A percentile compares a stretch with the other conserved stretches of the same genome.
Conservation (phyloP, 2,113 vertebrate species). For the Raja brachyura region DNA sequence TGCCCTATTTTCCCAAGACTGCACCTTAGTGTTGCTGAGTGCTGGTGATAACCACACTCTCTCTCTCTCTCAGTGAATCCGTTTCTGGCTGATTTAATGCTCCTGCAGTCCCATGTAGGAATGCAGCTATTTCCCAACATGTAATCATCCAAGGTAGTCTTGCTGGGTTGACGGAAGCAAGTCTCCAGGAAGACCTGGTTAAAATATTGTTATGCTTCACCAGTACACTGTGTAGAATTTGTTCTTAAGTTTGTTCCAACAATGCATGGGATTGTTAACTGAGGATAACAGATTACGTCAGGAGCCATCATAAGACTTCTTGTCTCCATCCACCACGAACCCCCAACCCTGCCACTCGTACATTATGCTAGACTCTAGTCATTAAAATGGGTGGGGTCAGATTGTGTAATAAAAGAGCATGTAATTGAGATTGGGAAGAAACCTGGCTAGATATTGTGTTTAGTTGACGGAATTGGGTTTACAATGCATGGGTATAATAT, state of each 20-base stretch:
- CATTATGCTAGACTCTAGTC: background rate
- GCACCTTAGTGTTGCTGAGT: background rate
- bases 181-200: background rate
- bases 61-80: background rate
- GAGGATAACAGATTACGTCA: background rate
- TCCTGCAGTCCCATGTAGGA: background rate
- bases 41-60: background rate
- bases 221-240: background rate
- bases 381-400: no score
- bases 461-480: no score
- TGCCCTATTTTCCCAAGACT: background rate
- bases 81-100: background rate
- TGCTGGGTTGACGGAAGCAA: background rate
- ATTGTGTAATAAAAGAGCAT: no score
- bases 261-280: background rate
- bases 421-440: no score
- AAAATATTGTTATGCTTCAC: background rate
- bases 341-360: background rate
- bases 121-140: background rate
- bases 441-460: no score
- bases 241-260: background rate
- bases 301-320: background rate
- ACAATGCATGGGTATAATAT: no score
- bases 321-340: background rate
- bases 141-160: background rate